Conservation (phyloP, 2,888 invertebrate species). For the Lymantria dispar region DNA sequence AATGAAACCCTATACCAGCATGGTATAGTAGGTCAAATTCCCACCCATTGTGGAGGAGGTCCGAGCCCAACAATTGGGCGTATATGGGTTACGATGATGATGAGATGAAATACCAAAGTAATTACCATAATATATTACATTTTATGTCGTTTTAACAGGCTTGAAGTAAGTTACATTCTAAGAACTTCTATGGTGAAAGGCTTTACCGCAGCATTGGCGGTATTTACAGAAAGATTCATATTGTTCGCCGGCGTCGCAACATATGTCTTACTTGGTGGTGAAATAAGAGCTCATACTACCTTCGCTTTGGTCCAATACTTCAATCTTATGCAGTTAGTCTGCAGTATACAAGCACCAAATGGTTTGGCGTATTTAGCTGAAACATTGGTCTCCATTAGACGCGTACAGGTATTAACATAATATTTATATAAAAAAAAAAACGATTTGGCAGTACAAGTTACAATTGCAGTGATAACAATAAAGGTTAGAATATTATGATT, state of each 20-base stretch:
- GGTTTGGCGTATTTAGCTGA: constrained; percentile 84
- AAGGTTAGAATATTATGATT: no score
- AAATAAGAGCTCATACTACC: constrained; percentile 83
- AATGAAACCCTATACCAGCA: no score
- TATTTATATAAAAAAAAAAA: background rate
- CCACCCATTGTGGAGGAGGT: no score
- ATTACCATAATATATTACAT: background rate
- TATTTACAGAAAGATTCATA: constrained; percentile 93
- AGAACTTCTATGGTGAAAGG: constrained; percentile 86
- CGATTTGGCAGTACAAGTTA: no score
- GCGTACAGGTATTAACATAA: constrained; percentile 78
- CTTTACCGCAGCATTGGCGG: constrained; percentile 84
- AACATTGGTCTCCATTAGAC: constrained; percentile 83
- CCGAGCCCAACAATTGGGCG: no score
- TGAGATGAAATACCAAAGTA: no score
- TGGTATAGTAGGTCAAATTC: no score
- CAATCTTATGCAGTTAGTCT: constrained; percentile 86
- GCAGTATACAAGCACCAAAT: constrained; percentile 85
- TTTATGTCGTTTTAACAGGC: constrained; percentile 55
- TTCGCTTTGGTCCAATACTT: constrained; percentile 90
- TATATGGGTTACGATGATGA: no score
- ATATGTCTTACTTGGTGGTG: constrained; percentile 86
- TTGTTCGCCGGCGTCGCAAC: constrained; percentile 89
- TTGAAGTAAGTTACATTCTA: constrained; percentile 86
- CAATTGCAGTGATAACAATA: no score